Evolutionary conservation across 1,140 invertebrate genomes (phyloP).

Genomic region (Tigriopus japonicus): DNA sequence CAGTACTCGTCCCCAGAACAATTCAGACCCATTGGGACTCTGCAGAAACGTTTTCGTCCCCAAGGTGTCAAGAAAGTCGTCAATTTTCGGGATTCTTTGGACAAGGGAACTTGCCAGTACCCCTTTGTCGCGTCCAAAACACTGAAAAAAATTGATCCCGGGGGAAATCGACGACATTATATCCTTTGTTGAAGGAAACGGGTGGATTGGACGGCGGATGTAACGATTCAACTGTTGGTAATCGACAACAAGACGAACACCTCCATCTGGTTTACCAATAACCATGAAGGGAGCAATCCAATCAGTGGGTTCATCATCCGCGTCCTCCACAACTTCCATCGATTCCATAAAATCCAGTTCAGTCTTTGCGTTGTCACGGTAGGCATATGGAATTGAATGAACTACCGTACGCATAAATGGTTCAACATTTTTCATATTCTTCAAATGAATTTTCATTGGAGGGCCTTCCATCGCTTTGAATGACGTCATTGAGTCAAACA

Average conservation of each 20-base stretch:
- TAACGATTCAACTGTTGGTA: slow-evolving; percentile 22
- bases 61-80: slow-evolving; percentile 21
- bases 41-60: slow-evolving; percentile 17
- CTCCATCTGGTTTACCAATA: slow-evolving; percentile 23
- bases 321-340: not conserved
- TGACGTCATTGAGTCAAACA: no score
- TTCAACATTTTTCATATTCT: not conserved
- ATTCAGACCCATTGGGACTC: slow-evolving; percentile 16
- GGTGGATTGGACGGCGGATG: slow-evolving; percentile 20
- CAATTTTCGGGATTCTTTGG: slow-evolving; percentile 16
- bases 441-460: not conserved
- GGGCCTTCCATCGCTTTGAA: not conserved
- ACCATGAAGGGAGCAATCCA: not conserved
- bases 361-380: not conserved
- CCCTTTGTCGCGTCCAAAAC: slow-evolving; percentile 20
- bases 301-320: not conserved
- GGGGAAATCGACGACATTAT: slow-evolving; percentile 7
- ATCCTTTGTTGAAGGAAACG: slow-evolving; percentile 19
- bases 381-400: not conserved
- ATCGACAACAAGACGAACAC: slow-evolving; percentile 26
- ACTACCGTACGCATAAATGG: not conserved
- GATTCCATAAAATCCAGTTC: not conserved
- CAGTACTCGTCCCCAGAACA: slow-evolving; percentile 18
- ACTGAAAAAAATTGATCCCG: slow-evolving; percentile 3
- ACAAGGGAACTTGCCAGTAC: slow-evolving; percentile 21